phyloP scores from a whole-genome alignment of 2,797 vertebrate genomes.

The Enteromius thamalakanensis region DNA sequence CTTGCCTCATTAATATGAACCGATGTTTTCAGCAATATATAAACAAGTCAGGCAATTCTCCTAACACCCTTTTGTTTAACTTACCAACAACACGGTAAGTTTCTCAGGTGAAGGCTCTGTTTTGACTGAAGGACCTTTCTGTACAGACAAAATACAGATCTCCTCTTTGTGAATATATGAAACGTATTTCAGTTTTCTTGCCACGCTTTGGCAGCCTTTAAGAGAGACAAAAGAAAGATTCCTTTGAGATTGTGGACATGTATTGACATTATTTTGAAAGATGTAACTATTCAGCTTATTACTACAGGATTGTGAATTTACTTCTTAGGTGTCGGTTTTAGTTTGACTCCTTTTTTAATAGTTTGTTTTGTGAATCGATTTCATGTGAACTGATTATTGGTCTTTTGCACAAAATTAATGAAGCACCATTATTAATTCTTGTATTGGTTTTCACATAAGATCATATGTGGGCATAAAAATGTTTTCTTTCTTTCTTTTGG shows the following conservation, averaged over 20 bases:
- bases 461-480: neutral
- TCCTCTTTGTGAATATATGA: neutral
- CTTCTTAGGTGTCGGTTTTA: constrained; percentile 10
- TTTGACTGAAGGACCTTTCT: constrained; percentile 4
- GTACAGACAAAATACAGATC: neutral
- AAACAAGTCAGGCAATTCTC: neutral
- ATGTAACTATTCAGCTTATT: constrained; percentile 25
- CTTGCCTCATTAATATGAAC: constrained; percentile 84
- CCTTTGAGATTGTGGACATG: constrained; percentile 33
- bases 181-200: neutral
- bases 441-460: constrained; percentile 21
- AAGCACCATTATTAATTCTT: constrained; percentile 12
- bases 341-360: constrained; percentile 36
- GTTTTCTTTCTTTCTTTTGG: neutral
- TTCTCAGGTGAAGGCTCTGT: neutral
- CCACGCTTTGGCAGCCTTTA: neutral
- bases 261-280: constrained; percentile 28
- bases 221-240: constrained; percentile 27
- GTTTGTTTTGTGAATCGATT: constrained; percentile 59
- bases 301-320: constrained; percentile 23
- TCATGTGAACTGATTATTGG: constrained; percentile 63
- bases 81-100: neutral
- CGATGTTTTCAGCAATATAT: neutral
- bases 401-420: constrained; percentile 60
- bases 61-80: neutral